Evolutionary conservation across 2,113 vertebrate species (phyloP), one percentile per base, ranked within the genome.

Genomic region (Clarias gariepinus): DNA sequence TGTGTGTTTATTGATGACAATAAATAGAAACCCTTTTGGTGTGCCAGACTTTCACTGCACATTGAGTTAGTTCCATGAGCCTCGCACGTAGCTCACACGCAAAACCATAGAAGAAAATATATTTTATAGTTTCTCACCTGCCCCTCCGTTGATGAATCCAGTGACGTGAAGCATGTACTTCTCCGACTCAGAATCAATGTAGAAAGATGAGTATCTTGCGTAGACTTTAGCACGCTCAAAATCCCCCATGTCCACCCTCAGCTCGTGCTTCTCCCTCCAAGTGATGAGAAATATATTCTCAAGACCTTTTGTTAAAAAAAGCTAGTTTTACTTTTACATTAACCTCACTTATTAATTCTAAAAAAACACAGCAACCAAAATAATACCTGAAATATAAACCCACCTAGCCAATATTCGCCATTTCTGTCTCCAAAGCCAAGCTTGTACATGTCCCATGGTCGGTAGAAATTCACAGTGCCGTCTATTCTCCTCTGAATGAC

Each of bases 341-440:
- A 68, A 28, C 13, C 13, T 19, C 12, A 30, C 28, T 69, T 33
- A 69, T 69, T 69, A 33, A 69, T 69, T 18, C 66, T 33, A 33
- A 13, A 30, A 69, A 69, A 0, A 4, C 28, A 33, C 28, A 69
- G 13, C 1, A 15, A 33, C 28, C 18, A 11, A n/a, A 63, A 23
- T 63, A 63, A 63, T 25, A 63, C 21, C 47, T 8, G 47, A 47
- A 9, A 6, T 10, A 63, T 0, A 19, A 63, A 9, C 23, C 11
- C 16, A 95, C 95, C 95, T 28, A 96, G 91, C 95, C 95, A 96
- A 89, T 95, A 95, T 85, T 96, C 95, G 15, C 92, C 91, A 0
- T 92, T 91, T 0, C 91, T 92, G 6, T 92, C 87, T 33, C 95
- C 95, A 3, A 96, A 95, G 60, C 95, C 95, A 10, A 87, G 47